These are phyloP conservation scores for Poeciliopsis occidentalis DNA, from an alignment of 2,113 vertebrate species.

Conservation along the genomic window DNA sequence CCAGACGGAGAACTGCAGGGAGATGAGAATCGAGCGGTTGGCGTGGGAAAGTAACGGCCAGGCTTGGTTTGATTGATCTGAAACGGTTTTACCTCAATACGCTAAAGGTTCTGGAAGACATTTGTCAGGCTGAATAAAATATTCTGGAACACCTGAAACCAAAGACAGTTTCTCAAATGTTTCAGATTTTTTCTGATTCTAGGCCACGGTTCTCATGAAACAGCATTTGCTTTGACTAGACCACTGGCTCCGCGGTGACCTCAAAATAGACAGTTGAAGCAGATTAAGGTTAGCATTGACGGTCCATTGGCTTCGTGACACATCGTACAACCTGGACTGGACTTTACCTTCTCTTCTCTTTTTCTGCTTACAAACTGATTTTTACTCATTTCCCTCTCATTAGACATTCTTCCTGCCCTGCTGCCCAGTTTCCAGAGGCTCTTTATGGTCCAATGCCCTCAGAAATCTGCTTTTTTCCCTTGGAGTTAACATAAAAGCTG, in stretches of 20 bases:
- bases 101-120: no score
- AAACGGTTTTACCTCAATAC: no score
- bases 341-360: conserved; percentile 5
- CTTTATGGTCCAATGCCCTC: conserved; percentile 9
- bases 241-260: background rate
- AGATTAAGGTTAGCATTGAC: background rate
- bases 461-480: conserved; percentile 25
- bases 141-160: no score
- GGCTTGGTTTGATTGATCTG: no score
- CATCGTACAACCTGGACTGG: background rate
- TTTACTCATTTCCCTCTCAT: conserved; percentile 16
- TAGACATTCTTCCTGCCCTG: conserved; percentile 30
- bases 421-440: conserved; percentile 12
- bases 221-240: no score
- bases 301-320: background rate
- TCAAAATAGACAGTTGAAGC: background rate
- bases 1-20: no score
- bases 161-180: no score
- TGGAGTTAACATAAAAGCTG: conserved; percentile 18
- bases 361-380: background rate
- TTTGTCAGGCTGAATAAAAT: no score
- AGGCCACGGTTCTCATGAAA: no score
- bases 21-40: no score
- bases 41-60: no score
- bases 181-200: no score